phyloP scores from a whole-genome alignment of 2,113 vertebrate genomes.

The Ptilorrhoa leucosticta region DNA sequence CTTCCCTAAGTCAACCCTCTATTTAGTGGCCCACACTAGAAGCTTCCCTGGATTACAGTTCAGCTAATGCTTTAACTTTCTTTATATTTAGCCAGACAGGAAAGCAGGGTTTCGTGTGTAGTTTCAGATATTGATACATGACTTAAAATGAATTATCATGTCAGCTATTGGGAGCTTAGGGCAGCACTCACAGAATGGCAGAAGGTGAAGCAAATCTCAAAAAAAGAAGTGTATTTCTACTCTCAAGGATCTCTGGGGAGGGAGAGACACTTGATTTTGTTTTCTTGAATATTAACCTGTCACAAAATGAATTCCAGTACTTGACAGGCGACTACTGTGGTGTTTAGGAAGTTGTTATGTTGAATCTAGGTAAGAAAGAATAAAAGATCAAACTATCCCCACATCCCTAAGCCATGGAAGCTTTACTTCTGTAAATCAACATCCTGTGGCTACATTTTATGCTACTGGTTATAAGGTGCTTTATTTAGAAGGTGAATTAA shows the following conservation, averaged over 20 bases:
- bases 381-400: background rate
- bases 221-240: background rate
- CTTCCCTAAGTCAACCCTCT: background rate
- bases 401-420: background rate
- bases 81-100: background rate
- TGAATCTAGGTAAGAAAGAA: background rate
- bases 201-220: background rate
- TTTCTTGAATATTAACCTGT: background rate
- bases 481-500: background rate
- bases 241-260: background rate
- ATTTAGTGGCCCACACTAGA: background rate
- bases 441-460: background rate
- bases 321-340: background rate
- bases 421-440: background rate
- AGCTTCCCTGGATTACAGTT: background rate
- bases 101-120: background rate
- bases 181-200: background rate
- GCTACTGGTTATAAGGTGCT: background rate
- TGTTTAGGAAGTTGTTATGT: background rate
- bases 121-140: background rate
- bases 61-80: background rate
- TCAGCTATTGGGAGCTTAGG: background rate
- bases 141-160: background rate
- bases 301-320: background rate
- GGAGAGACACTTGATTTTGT: background rate